Evolutionary conservation across 1,140 invertebrate genomes (phyloP).

Genomic region (Parasteatoda tepidariorum): DNA sequence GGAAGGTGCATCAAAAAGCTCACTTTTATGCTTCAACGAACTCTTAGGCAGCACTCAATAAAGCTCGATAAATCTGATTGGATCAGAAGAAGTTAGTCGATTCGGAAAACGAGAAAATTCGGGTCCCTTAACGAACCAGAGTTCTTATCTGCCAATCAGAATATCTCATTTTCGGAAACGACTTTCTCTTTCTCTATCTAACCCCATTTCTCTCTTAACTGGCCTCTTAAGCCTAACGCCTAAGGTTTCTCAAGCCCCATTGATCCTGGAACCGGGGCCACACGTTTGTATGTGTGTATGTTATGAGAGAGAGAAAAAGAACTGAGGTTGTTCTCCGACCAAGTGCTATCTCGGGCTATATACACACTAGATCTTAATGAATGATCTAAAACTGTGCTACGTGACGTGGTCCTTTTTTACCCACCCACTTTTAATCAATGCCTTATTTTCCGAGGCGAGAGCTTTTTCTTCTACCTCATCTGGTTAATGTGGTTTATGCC

Average conservation of each 20-base stretch:
- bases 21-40: constrained; percentile 40
- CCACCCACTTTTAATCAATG: not conserved
- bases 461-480: not conserved
- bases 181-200: constrained; percentile 52
- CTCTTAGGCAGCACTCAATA: constrained; percentile 40
- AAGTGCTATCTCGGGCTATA: constrained; percentile 25
- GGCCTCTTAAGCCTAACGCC: constrained; percentile 43
- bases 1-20: constrained; percentile 43
- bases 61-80: constrained; percentile 57
- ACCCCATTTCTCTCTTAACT: constrained; percentile 56
- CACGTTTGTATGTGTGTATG: not conserved
- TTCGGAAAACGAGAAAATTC: constrained; percentile 56
- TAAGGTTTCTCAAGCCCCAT: constrained; percentile 14
- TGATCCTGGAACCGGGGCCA: constrained; percentile 20
- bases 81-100: constrained; percentile 54
- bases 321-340: too few relatives aligned
- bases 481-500: too few relatives aligned
- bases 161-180: constrained; percentile 58
- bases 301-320: constrained; percentile 6
- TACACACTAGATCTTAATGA: constrained; percentile 52
- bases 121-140: constrained; percentile 49
- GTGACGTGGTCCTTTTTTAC: not conserved
- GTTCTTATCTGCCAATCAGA: constrained; percentile 57
- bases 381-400: constrained; percentile 37
- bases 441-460: not conserved